Conservation (phyloP, 2,888 invertebrate genomes). For the Coremacera marginata region DNA sequence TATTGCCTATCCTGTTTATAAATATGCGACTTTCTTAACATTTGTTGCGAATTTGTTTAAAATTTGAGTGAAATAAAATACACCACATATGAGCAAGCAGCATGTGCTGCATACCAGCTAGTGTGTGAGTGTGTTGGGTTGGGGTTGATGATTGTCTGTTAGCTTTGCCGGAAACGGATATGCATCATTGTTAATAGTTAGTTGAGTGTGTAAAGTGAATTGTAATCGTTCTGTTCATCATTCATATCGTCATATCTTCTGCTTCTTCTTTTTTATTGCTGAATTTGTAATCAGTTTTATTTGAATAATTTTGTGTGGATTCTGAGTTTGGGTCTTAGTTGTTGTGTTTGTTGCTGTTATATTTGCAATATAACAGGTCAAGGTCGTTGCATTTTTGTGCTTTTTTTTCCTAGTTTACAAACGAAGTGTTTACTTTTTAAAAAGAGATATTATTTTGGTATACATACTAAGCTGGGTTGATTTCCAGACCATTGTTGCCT, state of each 20-base stretch:
- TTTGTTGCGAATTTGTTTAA: conserved; percentile 20
- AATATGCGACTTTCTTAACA: not conserved
- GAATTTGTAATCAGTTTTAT: conserved; percentile 21
- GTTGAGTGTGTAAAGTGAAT: conserved; percentile 36
- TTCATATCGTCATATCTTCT: too few relatives aligned
- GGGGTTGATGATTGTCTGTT: not conserved
- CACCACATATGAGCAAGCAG: not conserved
- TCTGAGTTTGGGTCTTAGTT: too few relatives aligned
- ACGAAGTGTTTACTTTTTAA: too few relatives aligned
- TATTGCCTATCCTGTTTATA: not conserved
- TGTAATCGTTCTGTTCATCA: conserved; percentile 20
- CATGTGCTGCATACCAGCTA: not conserved
- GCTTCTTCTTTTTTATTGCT: not conserved
- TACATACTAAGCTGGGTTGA: too few relatives aligned
- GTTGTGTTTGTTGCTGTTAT: not conserved
- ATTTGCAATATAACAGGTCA: too few relatives aligned
- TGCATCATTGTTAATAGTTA: conserved; percentile 26
- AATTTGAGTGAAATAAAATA: conserved; percentile 18
- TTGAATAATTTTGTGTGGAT: not conserved
- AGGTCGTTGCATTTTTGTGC: too few relatives aligned
- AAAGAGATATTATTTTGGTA: too few relatives aligned
- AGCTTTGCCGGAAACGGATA: conserved; percentile 26
- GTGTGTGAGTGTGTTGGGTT: too few relatives aligned
- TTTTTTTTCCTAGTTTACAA: too few relatives aligned
- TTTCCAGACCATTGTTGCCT: too few relatives aligned